Evolutionary conservation across 2,888 invertebrate genomes (phyloP), one percentile per base, ranked within the genome.

Genomic region (Sarcophaga caerulescens): DNA sequence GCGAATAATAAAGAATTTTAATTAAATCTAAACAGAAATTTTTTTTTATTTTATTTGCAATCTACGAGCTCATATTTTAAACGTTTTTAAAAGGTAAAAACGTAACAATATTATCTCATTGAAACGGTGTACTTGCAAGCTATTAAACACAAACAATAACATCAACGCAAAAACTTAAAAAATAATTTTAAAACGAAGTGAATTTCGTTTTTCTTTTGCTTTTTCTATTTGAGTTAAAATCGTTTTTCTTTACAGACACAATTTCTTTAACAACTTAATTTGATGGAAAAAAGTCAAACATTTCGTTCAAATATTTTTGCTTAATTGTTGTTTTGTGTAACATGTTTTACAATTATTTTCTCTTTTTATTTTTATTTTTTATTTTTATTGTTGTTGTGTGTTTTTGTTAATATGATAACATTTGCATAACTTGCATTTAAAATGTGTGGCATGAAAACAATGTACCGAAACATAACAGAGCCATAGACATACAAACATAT

Each of bases 221-320:
- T 45, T 73, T 60, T 45, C 45, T 35, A 17, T 70, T 11, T 19
- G 11, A 47, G 2, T 45, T 35, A 35, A 35, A 35, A 35, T 35
- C 1, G 1, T 35, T 35, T 17, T 63, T 23, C 14, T 57, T 17
- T n/a, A 77, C n/a, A 35, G 14, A 66, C 21, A 77, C 60, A 65
- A 68, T 65, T 60, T 66, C 59, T 81, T 35, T 71, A 52, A 83
- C 85, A 83, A 81, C 85, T 86, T 86, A 86, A 86, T 86, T 86
- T 73, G 23, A 25, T 74, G 73, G 8, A 62, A 74, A 77, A 12
- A 52, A 59, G 4, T 17, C 45, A 75, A 82, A 76, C 68, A 75
- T 79, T 75, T 65, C 57, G 12, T 14, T 65, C 10, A 82, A 82
- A 70, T 70, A 69, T 21, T 65, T 57, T 23, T 77, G 10, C 62